Conservation (phyloP, 2,888 invertebrate species). For the Eupithecia centaureata region DNA sequence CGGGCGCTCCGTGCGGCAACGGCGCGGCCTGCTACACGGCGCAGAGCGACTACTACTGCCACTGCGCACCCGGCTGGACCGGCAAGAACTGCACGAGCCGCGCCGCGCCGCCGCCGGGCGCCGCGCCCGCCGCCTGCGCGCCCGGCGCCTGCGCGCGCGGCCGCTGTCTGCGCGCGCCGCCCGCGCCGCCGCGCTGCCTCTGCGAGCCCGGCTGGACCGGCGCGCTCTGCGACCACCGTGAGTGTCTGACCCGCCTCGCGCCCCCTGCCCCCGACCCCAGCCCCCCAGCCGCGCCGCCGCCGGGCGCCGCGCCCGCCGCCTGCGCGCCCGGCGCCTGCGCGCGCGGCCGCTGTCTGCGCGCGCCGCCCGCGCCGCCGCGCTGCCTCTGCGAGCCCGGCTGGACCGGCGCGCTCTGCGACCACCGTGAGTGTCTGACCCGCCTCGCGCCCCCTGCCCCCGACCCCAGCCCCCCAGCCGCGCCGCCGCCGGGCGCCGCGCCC, state of each 20-base stretch:
- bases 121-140: slow-evolving; percentile 52
- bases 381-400: too few relatives aligned
- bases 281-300: neutral
- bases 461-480: too few relatives aligned
- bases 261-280: slow-evolving; percentile 5
- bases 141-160: slow-evolving; percentile 78
- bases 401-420: too few relatives aligned
- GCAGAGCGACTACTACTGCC: slow-evolving; percentile 95
- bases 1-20: slow-evolving; percentile 93
- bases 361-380: too few relatives aligned
- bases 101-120: slow-evolving; percentile 74
- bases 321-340: too few relatives aligned
- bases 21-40: slow-evolving; percentile 94
- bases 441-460: too few relatives aligned
- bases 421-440: too few relatives aligned
- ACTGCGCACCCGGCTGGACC: slow-evolving; percentile 93
- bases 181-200: slow-evolving; percentile 47
- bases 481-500: slow-evolving; percentile 70
- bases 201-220: slow-evolving; percentile 82
- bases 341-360: too few relatives aligned
- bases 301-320: too few relatives aligned
- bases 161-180: slow-evolving; percentile 68
- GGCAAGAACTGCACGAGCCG: slow-evolving; percentile 92
- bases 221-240: slow-evolving; percentile 87
- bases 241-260: slow-evolving; percentile 11